Percentiles rank a stretch among this genome's conserved stretches.
Evolutionary conservation across 2,797 vertebrate species (phyloP).

Genomic region (Coregonus sp.): DNA sequence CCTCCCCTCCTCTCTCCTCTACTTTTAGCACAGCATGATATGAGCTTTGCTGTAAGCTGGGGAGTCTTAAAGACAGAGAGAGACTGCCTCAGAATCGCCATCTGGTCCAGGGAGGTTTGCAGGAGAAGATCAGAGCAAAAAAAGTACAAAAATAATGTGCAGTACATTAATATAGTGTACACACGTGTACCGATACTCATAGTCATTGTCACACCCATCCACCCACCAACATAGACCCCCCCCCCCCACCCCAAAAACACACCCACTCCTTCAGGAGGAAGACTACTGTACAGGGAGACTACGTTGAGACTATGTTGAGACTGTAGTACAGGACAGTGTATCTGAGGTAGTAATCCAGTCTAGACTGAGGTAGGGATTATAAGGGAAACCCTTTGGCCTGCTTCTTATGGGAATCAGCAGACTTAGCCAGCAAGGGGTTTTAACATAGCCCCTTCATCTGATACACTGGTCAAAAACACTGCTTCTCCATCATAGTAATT

Average conservation of each 20-base stretch:
- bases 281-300: not conserved
- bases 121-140: not conserved
- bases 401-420: slow-evolving; percentile 67
- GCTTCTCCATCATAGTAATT: slow-evolving; percentile 42
- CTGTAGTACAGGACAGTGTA: slow-evolving; percentile 28
- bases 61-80: slow-evolving; percentile 34
- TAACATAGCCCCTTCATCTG: slow-evolving; percentile 34
- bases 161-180: no score
- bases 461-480: slow-evolving; percentile 43
- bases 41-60: slow-evolving; percentile 33
- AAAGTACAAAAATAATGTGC: no score
- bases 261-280: not conserved
- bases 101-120: slow-evolving; percentile 30
- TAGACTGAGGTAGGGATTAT: slow-evolving; percentile 68
- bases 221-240: slow-evolving; percentile 32
- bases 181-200: slow-evolving; percentile 28
- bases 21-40: not conserved
- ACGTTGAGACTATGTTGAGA: slow-evolving; percentile 24
- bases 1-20: not conserved
- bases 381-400: slow-evolving; percentile 65
- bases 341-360: slow-evolving; percentile 60
- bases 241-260: not conserved
- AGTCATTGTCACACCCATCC: not conserved
- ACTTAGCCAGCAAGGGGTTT: slow-evolving; percentile 55
- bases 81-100: slow-evolving; percentile 31